A percentile compares a stretch with the other conserved stretches of the same genome.
Conservation (phyloP, 2,113 vertebrate species). For the Cyphomyrus discorhynchus region DNA sequence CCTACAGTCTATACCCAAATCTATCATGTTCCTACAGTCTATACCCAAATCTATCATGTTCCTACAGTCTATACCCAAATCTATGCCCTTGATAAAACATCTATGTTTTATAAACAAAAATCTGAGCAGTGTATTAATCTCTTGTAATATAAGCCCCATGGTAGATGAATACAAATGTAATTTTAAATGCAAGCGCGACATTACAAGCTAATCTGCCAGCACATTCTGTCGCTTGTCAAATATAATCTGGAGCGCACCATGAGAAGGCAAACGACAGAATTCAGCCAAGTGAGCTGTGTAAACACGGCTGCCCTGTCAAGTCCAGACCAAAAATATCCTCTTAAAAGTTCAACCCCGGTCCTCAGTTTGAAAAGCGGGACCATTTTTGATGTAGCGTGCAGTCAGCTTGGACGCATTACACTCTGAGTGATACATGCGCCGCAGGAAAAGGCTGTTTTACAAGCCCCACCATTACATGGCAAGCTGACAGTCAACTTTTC, state of each 20-base stretch:
- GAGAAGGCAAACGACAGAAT: background rate
- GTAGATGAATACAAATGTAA: background rate
- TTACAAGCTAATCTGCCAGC: background rate
- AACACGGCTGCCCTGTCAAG: background rate
- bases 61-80: background rate
- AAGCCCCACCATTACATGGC: background rate
- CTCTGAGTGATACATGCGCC: slow-evolving; percentile 10
- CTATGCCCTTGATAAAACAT: background rate
- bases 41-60: background rate
- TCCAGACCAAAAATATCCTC: background rate
- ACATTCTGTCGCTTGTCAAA: background rate
- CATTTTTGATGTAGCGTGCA: background rate
- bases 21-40: background rate
- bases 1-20: background rate
- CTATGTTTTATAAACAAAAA: background rate
- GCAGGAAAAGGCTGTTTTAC: background rate
- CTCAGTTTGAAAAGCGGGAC: background rate
- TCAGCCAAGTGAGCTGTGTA: background rate
- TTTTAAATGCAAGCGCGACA: background rate
- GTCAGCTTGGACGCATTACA: slow-evolving; percentile 16
- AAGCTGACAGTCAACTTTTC: background rate
- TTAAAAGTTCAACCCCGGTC: background rate
- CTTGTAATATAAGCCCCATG: background rate
- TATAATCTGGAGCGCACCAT: background rate
- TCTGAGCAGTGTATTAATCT: background rate